Conservation (phyloP, 1,140 invertebrate genomes). For the Lordiphosa mommai region DNA sequence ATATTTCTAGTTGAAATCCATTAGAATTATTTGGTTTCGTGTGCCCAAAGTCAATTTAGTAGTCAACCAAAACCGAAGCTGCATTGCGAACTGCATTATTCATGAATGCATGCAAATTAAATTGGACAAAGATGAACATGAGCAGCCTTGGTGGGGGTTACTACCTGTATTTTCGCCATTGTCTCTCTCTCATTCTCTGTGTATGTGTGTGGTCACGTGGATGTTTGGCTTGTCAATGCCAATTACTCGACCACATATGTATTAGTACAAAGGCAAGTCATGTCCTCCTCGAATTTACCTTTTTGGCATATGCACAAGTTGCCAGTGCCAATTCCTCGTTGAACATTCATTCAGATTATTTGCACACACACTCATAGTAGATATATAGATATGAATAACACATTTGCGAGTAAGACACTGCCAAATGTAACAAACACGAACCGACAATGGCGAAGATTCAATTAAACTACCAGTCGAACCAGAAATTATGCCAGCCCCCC, state of each 20-base stretch:
- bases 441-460: constrained; percentile 47
- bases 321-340: constrained; percentile 50
- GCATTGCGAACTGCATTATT: constrained; percentile 57
- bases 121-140: constrained; percentile 55
- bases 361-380: constrained; percentile 35
- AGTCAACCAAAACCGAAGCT: constrained; percentile 4
- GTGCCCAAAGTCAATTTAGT: constrained; percentile 12
- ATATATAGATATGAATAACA: constrained; percentile 40
- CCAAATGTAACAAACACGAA: constrained; percentile 12
- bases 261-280: constrained; percentile 1
- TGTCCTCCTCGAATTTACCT: constrained; percentile 21
- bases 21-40: constrained; percentile 59
- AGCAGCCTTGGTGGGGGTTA: no score
- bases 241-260: constrained; percentile 37
- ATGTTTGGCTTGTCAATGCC: constrained; percentile 45
- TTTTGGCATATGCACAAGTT: constrained; percentile 29
- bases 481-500: no score
- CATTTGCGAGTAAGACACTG: constrained; percentile 4
- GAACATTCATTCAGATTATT: constrained; percentile 78
- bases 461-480: constrained; percentile 44
- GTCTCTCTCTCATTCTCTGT: constrained; percentile 1
- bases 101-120: constrained; percentile 78
- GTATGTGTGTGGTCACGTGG: constrained; percentile 4
- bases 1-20: constrained; percentile 55
- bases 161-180: no score